phyloP scores from a whole-genome alignment of 2,888 invertebrate species.

The Drosophila borealis region DNA sequence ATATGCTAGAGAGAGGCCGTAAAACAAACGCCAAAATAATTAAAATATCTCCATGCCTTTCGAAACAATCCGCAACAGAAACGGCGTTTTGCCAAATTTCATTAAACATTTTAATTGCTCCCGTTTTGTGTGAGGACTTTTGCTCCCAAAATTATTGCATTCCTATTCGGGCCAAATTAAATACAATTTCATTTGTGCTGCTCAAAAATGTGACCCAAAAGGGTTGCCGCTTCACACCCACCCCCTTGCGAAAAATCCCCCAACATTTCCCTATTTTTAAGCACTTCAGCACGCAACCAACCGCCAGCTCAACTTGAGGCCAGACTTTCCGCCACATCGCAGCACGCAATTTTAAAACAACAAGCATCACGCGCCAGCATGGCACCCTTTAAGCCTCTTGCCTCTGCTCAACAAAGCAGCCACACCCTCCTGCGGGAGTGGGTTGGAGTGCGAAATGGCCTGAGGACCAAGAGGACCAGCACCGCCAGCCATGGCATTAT shows the following conservation, averaged over 20 bases:
- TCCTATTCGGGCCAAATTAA: slow-evolving; percentile 65
- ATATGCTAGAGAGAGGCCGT: slow-evolving; percentile 19
- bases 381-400: not conserved
- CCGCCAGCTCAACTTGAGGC: slow-evolving; percentile 15
- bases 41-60: slow-evolving; percentile 70
- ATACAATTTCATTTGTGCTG: slow-evolving; percentile 67
- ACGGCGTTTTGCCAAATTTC: slow-evolving; percentile 68
- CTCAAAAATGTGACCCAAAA: slow-evolving; percentile 41
- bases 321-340: slow-evolving; percentile 15
- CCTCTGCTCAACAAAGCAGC: slow-evolving; percentile 34
- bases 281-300: slow-evolving; percentile 68
- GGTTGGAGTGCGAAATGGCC: slow-evolving; percentile 63
- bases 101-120: slow-evolving; percentile 80
- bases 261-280: slow-evolving; percentile 32
- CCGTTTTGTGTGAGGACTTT: slow-evolving; percentile 64
- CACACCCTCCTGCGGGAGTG: slow-evolving; percentile 37
- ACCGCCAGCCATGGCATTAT: slow-evolving; percentile 39
- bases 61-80: slow-evolving; percentile 53
- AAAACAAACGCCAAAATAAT: slow-evolving; percentile 71
- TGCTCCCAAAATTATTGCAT: slow-evolving; percentile 68
- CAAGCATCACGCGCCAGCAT: slow-evolving; percentile 63
- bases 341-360: slow-evolving; percentile 82
- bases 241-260: not conserved
- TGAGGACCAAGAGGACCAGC: slow-evolving; percentile 44
- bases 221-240: slow-evolving; percentile 30